Evolutionary conservation across 2,113 vertebrate genomes (phyloP), one percentile per base, ranked within the genome.

Genomic region (Nycticryphes semicollaris): DNA sequence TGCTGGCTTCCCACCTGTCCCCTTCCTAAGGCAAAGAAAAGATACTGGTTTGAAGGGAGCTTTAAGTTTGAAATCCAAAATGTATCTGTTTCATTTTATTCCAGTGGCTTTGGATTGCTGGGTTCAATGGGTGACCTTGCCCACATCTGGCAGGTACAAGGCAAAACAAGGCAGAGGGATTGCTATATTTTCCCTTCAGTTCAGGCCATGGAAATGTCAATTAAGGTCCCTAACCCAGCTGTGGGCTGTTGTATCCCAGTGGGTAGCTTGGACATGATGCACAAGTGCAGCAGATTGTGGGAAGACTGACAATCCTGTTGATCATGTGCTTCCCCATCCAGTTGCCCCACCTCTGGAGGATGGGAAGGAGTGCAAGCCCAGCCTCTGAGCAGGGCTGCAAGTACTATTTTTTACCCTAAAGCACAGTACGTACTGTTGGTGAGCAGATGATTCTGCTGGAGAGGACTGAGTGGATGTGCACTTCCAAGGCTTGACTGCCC

Each of bases 401-500:
- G 27, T 14, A 20, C 13, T 6, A 25, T 9, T 5, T 12, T 0
- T 6, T 5, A 7, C 21, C 75, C 5, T 2, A 12, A 73, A 57
- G 35, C 19, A 43, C 19, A 28, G 89, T 92, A 98, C 99, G 5
- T 98, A 99, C 99, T 98, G 95, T 99, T 99, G 89, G 98, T 98
- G 95, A 99, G 97, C 88, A 99, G 97, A 28, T 98, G 97, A 95
- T 98, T 98, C 93, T 99, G 99, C 87, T 99, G 99, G 33, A 99
- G 97, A 89, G 98, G 98, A 91, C 98, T 98, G 89, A 99, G 95
- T 0, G 97, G 97, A 84, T 99, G 98, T 1, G 97, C 86, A 17
- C 94, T 95, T 43, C 98, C 98, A 72, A 98, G 95, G 87, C 97
- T 96, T 8, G 98, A 94, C 91, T 99, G 98, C 66, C 95, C 97